Conservation (phyloP, 2,888 invertebrate species). For the Archips crataeganus region DNA sequence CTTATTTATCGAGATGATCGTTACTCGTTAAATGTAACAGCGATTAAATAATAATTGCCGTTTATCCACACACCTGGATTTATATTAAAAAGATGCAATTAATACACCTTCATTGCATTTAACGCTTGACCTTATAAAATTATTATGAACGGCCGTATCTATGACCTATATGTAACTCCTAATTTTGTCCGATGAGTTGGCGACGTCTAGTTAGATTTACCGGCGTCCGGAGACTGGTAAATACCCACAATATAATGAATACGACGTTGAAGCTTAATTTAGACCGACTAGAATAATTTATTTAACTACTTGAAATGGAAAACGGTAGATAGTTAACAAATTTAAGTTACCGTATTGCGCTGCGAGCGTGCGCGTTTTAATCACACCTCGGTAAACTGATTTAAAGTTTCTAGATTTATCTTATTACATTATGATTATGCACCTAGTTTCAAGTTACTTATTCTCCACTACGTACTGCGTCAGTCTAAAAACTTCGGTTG, state of each 20-base stretch:
- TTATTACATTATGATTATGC: constrained; percentile 39
- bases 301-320: constrained; percentile 14
- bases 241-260: neutral
- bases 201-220: constrained; percentile 11
- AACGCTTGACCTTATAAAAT: neutral
- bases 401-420: constrained; percentile 35
- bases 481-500: constrained; percentile 68
- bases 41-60: too few species aligned
- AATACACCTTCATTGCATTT: neutral
- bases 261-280: constrained; percentile 13
- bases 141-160: neutral
- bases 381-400: constrained; percentile 25
- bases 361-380: constrained; percentile 21
- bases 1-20: too few species aligned
- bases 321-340: constrained; percentile 32
- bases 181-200: constrained; percentile 15
- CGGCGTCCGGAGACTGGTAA: constrained; percentile 4
- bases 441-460: constrained; percentile 57
- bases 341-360: constrained; percentile 23
- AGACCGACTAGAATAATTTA: neutral
- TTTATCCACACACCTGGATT: too few species aligned
- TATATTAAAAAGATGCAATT: neutral
- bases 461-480: constrained; percentile 59
- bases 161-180: neutral
- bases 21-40: too few species aligned